Base-by-base conservation (phyloP, 1,140 invertebrate species). In the Heliconius eleuchia region DNA sequence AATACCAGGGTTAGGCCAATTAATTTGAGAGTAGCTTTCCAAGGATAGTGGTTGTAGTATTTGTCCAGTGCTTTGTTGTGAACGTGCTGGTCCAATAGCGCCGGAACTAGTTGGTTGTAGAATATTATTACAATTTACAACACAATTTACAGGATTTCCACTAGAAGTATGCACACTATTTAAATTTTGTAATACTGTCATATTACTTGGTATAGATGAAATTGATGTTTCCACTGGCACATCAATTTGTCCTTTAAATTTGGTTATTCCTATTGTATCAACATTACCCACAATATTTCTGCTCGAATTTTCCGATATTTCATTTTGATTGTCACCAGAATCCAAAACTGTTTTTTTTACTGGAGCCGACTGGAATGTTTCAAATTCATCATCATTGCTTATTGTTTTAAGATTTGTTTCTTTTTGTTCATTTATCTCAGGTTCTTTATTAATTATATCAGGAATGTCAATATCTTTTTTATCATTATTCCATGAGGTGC, bases 1-100 rank as follows among this genome's bases (percentile, higher is more conserved):
- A 76, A 96, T 95, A 72, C 95, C 96, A 9, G 96, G 95, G 85
- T 96, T 96, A 23, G 96, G 96, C 96, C 96, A 96, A 84, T 96
- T 95, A 27, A 96, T 96, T 81, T 95, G 94, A 0, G 95, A 95
- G 80, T 89, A 94, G 82, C 92, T 92, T 83, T 95, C 94, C 79
- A 95, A 85, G 2, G 94, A 93, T 37, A 94, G 81, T 9, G 94
- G 94, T 81, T 95, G 92, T 77, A 95, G 83, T 80, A 95, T 95
- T 89, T 95, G 94, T 39, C 87, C 89, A n/a, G 87, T 84, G 46
- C 89, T 90, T 75, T 89, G 87, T 79, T 91, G 92, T 71, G 74
- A 82, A 57, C 84, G 72, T 30, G 42, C 52, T 52, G 74, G 71
- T 79, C 55, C 82, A 16, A 57, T 55, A 77, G 70, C 80, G n/a